Evolutionary conservation across 35 echinoderm and acorn worm genomes (phyloP), one percentile per base, ranked within the genome.

Genomic region (Lytechinus pictus): DNA sequence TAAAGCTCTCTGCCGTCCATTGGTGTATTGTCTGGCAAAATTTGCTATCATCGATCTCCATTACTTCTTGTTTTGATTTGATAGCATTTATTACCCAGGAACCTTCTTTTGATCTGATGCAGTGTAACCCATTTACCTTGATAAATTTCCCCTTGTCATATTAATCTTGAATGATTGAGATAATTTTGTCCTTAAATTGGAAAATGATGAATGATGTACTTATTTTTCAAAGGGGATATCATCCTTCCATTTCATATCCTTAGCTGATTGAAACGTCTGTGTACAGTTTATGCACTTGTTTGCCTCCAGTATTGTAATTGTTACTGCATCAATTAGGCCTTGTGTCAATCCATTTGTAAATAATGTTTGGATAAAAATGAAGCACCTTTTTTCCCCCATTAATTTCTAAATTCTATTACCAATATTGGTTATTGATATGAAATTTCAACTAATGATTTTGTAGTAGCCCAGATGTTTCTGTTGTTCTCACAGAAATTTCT

Each of bases 181-280:
- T 79, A 79, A 79, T 79, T 79, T 16, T 24, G 21, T n/a, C 66
- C 19, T 79, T 14, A 79, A 79, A 79, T 79, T 79, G 66, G 66
- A 79, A 79, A 79, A 79, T 79, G 66, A 79, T 79, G 66, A 79
- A 79, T 79, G 66, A 79, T 79, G 66, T 79, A 79, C 19, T 79
- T 79, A 79, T 79, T 79, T 44, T 14, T 79, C 16, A 24, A 24
- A 79, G 66, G 19, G 66, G n/a, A 24, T 79, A 79, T 79, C 33
- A 79, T 79, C 66, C n/a, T 24, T 24, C 16, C 66, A 79, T 79
- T 79, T 79, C 16, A n/a, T 79, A 79, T 79, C 66, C 16, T 16
- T 0, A 24, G 66, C 66, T 24, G 66, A 79, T 79, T 79, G 66
- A 8, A 79, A 79, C 19, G 19, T 13, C 61, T 72, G 13, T 21